Base-by-base conservation (phyloP, 2,113 vertebrate genomes). In the Dasyprocta punctata region DNA sequence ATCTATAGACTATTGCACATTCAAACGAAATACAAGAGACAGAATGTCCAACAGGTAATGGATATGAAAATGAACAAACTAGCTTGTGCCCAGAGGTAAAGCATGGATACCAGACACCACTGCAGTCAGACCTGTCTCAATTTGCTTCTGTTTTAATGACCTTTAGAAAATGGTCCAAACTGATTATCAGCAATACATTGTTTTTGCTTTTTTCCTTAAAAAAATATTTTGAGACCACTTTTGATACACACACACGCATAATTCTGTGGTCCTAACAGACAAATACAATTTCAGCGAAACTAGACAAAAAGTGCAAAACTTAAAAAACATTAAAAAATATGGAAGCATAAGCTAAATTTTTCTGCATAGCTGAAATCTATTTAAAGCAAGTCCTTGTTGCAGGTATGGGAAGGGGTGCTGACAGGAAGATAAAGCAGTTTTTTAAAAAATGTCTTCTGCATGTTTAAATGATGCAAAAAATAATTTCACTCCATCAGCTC, bases 351-450 rank as follows among this genome's bases (percentile, higher is more conserved):
- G 99, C 99, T 98, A 99, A 99, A 98, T 98, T 99, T 99, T 98
- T 99, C 99, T 99, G 99, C 99, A 99, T 99, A 99, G 99, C 99
- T 99, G 99, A 99, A 99, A 99, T 99, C 99, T 99, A 99, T 99
- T 99, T 99, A 99, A 99, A 99, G 99, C 99, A 98, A 99, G 99
- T 99, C 99, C 98, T 99, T 93, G 96, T 86, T 97, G 97, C 90
- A 96, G 83, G 97, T 82, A 44, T 94, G 96, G 96, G 90, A 98
- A 98, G 98, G 98, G 98, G 56, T 98, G 98, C 98, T 98, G 99
- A 99, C 98, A 98, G 98, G 98, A 98, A 97, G 98, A 98, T 98
- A 98, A 98, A 98, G 98, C 98, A 98, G 98, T 98, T 98, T 98
- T 98, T 97, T 80, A 89, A 71, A 38, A 92, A 98, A 98, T 80